Base-by-base conservation (phyloP, 2,797 vertebrate species). In the Cossypha heuglini region DNA sequence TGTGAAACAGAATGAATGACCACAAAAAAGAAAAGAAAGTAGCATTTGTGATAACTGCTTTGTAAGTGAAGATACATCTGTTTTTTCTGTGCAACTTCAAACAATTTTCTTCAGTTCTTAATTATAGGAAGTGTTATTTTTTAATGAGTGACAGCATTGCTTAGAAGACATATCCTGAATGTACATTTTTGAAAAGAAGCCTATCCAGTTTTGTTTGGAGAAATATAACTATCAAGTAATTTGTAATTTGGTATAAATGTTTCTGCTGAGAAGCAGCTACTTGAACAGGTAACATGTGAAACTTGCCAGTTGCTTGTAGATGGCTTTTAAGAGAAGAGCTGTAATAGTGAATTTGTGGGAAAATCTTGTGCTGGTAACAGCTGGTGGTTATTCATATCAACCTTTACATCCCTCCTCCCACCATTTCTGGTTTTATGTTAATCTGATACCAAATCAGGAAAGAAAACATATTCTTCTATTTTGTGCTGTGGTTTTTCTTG, bases 1-100 rank as follows among this genome's bases (percentile, higher is more conserved):
- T 97, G 76, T 97, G 97, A 98, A 98, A 98, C 96, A 97, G 67
- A 95, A 77, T 96, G 91, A 91, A 96, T 89, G 80, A 98, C 97
- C 97, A 97, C 97, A 98, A 98, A 97, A 97, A 97, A 97, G 97
- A 98, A 98, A 98, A 98, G 97, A 98, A 98, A 98, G 97, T 97
- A 98, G 80, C 97, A 97, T 98, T 98, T 98, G 97, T 93, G 92
- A 95, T 96, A 97, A 95, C 93, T 97, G 89, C 88, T 91, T 95
- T 87, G 76, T 79, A 93, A 85, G 95, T 96, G 76, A 88, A 71
- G 92, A 51, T 96, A 64, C 95, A 95, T 97, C 96, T 97, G 26
- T 85, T 51, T 79, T 73, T 97, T 79, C 89, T 97, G 55, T 94
- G 93, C 96, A 96, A 96, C 95, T 66, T 96, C 66, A 95, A 87